Percentiles rank a stretch among this genome's conserved stretches.
Conservation (phyloP, 2,113 vertebrate genomes). For the Corythornis vintsioides region DNA sequence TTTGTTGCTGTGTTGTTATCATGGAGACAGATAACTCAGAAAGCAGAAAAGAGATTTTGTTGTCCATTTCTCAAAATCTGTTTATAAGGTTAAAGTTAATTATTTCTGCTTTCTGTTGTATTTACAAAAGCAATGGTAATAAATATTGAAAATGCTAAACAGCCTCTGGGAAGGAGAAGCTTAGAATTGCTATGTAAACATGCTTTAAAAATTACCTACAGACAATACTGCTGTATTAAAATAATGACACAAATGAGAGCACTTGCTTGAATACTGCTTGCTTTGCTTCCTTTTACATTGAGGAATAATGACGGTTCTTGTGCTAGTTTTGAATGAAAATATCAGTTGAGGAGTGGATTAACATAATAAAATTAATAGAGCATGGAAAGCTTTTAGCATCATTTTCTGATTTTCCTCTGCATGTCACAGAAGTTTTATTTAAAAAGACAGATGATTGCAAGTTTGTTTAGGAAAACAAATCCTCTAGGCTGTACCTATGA, state of each 20-base stretch:
- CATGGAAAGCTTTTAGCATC: conserved; percentile 49
- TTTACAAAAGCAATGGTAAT: conserved; percentile 62
- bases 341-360: conserved; percentile 60
- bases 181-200: conserved; percentile 53
- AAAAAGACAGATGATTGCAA: conserved; percentile 53
- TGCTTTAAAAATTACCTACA: conserved; percentile 59
- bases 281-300: neutral
- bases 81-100: conserved; percentile 58
- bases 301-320: conserved; percentile 28
- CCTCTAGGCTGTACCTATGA: conserved; percentile 13
- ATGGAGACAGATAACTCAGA: conserved; percentile 14
- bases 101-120: conserved; percentile 36
- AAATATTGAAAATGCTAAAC: conserved; percentile 62
- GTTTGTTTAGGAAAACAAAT: conserved; percentile 55
- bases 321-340: conserved; percentile 58
- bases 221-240: conserved; percentile 35
- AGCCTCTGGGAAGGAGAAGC: conserved; percentile 42
- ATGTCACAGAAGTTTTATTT: conserved; percentile 48
- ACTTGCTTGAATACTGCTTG: conserved; percentile 41
- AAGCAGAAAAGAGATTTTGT: conserved; percentile 2
- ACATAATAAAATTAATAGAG: conserved; percentile 70
- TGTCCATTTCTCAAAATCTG: conserved; percentile 24
- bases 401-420: conserved; percentile 36
- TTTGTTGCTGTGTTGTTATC: neutral
- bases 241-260: conserved; percentile 49